These are phyloP conservation scores for Lichenostomus cassidix DNA, from an alignment of 2,113 vertebrate species.

Conservation along the genomic window DNA sequence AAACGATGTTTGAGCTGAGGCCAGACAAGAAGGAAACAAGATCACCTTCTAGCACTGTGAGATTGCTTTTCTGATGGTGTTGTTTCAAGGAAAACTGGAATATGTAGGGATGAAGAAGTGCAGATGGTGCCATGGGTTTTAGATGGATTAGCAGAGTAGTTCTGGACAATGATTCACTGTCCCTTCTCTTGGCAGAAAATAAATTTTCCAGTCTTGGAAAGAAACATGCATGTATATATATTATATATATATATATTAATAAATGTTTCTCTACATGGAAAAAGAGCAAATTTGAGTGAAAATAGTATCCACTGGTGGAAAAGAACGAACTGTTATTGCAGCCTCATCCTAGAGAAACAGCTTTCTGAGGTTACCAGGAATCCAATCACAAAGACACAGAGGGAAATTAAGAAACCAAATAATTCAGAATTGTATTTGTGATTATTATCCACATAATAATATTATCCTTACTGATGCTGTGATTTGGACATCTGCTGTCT, in stretches of 20 bases:
- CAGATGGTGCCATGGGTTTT: slow-evolving; percentile 54
- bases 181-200: slow-evolving; percentile 56
- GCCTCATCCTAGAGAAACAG: neutral
- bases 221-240: neutral
- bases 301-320: slow-evolving; percentile 6
- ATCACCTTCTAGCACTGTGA: slow-evolving; percentile 61
- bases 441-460: neutral
- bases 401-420: neutral
- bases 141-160: slow-evolving; percentile 40
- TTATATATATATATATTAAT: neutral
- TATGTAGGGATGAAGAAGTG: slow-evolving; percentile 47
- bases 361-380: neutral
- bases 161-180: slow-evolving; percentile 65
- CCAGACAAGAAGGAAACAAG: slow-evolving; percentile 72
- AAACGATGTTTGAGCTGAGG: slow-evolving; percentile 72
- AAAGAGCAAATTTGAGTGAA: slow-evolving; percentile 25
- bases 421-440: neutral
- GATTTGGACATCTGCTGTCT: neutral
- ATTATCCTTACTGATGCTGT: neutral
- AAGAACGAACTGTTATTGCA: neutral
- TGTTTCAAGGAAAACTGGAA: slow-evolving; percentile 64
- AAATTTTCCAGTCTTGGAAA: slow-evolving; percentile 61
- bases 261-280: slow-evolving; percentile 38
- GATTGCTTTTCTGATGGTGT: slow-evolving; percentile 49
- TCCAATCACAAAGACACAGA: neutral